Evolutionary conservation across 2,888 invertebrate species (phyloP).

Genomic region (Piscicola geometra): DNA sequence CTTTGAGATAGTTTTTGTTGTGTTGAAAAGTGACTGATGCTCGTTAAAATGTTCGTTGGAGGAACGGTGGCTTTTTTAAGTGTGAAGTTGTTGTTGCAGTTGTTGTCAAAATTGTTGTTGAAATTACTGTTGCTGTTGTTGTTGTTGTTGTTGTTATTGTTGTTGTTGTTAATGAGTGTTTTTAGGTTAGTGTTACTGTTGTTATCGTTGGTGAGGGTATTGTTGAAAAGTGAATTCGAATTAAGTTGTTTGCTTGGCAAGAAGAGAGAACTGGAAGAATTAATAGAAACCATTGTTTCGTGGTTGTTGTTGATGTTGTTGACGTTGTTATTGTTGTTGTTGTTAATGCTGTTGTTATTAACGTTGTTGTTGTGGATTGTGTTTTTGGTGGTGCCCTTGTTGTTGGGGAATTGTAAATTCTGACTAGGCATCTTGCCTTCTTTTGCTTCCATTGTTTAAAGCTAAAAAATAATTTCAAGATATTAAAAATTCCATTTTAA

Average conservation of each 20-base stretch:
- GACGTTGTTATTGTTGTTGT: neutral
- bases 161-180: neutral
- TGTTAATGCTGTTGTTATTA: neutral
- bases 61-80: neutral
- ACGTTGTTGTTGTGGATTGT: too few relatives aligned
- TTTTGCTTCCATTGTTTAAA: too few relatives aligned
- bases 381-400: too few relatives aligned
- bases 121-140: too few relatives aligned
- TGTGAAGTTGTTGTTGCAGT: too few relatives aligned
- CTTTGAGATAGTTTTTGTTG: conserved; percentile 18
- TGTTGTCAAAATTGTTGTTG: too few relatives aligned
- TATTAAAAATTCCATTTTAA: too few relatives aligned
- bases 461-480: too few relatives aligned
- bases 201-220: neutral
- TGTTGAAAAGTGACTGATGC: neutral
- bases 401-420: too few relatives aligned
- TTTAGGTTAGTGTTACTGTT: neutral
- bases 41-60: neutral
- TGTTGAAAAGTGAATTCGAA: neutral
- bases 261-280: neutral
- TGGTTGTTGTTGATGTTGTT: neutral
- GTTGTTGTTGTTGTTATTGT: neutral
- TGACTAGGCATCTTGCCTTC: too few relatives aligned
- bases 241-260: neutral
- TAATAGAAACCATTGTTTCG: neutral